Base-by-base conservation (phyloP, 2,113 vertebrate genomes). In the Bungarus multicinctus region DNA sequence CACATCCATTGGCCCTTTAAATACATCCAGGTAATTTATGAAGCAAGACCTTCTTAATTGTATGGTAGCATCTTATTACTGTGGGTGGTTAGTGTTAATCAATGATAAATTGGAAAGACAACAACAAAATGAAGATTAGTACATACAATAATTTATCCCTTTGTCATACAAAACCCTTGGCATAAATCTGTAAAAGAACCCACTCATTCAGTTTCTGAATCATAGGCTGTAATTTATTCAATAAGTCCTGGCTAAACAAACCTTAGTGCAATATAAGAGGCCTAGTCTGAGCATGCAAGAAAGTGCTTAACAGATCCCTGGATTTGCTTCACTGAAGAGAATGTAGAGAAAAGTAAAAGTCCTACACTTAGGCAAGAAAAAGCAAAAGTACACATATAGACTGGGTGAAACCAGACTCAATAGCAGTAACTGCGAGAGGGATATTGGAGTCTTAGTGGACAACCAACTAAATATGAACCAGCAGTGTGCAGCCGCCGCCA, bases 51-150 rank as follows among this genome's bases (percentile, higher is more conserved):
- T 96, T 0, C 96, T 91, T 95, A 95, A 96, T 96, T 94, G 95
- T 54, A 12, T 0, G 91, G 95, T 95, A 94, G 95, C 95, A 95
- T 95, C 96, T 64, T 96, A 93, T 96, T 96, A 90, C 58, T 89
- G 96, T 94, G 96, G 94, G 93, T 96, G 95, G 94, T 93, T 95
- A 96, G 94, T 93, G 97, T 94, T 93, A 94, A 90, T 95, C 95
- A 96, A 96, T 96, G 95, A 95, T 95, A 97, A 96, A 96, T 81
- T 53, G 45, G 30, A 34, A 94, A 95, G 97, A 96, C 95, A 50
- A 58, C 54, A 97, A 87, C 0, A 39, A 95, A 95, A 96, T 96
- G 91, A 96, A 95, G 95, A 96, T 95, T 95, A 94, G 96, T 95
- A 91, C 34, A 64, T 12, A 12, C 12, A 14, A 90, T 88, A 93